Base-by-base conservation (phyloP, 2,797 vertebrate species). In the Mus caroli region DNA sequence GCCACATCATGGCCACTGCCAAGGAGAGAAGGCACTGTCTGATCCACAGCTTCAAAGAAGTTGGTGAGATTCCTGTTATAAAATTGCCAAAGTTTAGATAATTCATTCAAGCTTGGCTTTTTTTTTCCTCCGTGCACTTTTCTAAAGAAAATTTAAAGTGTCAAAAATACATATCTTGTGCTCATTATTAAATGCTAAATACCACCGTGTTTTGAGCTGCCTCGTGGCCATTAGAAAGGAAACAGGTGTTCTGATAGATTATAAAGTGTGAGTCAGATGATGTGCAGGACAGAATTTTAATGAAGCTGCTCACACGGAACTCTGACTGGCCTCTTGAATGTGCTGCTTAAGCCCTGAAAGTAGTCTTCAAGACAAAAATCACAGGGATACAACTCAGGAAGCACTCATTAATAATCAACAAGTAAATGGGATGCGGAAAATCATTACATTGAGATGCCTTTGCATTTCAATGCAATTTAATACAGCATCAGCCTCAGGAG, bases 181-280 rank as follows among this genome's bases (percentile, higher is more conserved):
- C 98, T 99, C 98, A 99, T 99, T 99, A 99, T 98, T 99, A 99
- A 99, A 99, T 99, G 98, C 98, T 99, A 99, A 99, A 99, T 98
- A 99, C 98, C 98, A 98, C 98, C 98, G 98, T 99, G 98, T 99
- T 99, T 99, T 99, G 98, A 99, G 98, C 98, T 99, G 99, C 98
- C 99, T 99, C 98, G 98, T 99, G 99, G 98, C 99, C 98, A 99
- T 98, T 99, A 98, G 99, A 99, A 99, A 98, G 98, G 98, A 99
- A 99, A 99, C 99, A 99, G 99, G 99, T 99, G 99, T 99, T 99
- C 98, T 98, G 98, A 98, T 99, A 99, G 99, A 99, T 99, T 99
- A 99, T 99, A 98, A 98, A 98, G 98, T 98, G 98, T 98, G 98
- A 99, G 98, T 99, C 98, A 98, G 98, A 98, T 98, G 98, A 98